phyloP scores from a whole-genome alignment of 1,140 invertebrate genomes.

The Drosophila gunungcola region DNA sequence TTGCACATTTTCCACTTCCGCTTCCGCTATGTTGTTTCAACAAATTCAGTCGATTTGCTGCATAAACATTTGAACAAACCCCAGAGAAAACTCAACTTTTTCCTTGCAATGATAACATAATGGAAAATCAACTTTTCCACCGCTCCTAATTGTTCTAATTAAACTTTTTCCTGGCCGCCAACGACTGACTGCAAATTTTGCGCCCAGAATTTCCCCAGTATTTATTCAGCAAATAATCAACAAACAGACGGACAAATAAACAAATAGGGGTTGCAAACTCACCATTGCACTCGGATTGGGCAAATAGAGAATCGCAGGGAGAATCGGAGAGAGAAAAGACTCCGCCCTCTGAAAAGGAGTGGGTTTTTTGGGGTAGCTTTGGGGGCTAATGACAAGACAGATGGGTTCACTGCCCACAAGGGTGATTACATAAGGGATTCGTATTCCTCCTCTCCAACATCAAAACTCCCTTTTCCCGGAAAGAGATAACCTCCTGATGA shows the following conservation, averaged over 20 bases:
- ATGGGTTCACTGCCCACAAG: conserved; percentile 32
- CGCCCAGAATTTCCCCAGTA: conserved; percentile 36
- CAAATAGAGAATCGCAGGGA: conserved; percentile 29
- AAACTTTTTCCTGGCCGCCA: conserved; percentile 57
- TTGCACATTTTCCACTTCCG: conserved; percentile 32
- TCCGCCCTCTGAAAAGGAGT: conserved; percentile 56
- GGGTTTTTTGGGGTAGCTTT: conserved; percentile 19
- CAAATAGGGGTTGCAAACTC: conserved; percentile 52
- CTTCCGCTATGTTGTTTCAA: conserved; percentile 68
- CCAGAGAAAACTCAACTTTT: conserved; percentile 47
- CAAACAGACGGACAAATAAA: conserved; percentile 44
- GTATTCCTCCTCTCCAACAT: not conserved
- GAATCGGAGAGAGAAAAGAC: conserved; percentile 20
- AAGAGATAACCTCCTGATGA: conserved; percentile 3
- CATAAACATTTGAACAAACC: conserved; percentile 62
- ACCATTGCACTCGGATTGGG: conserved; percentile 55
- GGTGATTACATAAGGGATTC: conserved; percentile 46
- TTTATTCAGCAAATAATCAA: conserved; percentile 73
- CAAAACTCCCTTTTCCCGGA: not conserved
- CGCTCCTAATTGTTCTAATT: conserved; percentile 70
- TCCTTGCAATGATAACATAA: conserved; percentile 57
- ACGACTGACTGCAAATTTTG: conserved; percentile 14
- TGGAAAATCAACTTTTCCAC: conserved; percentile 40
- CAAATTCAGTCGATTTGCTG: conserved; percentile 84
- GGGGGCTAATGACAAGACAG: conserved; percentile 58